Conservation (phyloP, 1,140 invertebrate genomes). For the Drepana arcuata region DNA sequence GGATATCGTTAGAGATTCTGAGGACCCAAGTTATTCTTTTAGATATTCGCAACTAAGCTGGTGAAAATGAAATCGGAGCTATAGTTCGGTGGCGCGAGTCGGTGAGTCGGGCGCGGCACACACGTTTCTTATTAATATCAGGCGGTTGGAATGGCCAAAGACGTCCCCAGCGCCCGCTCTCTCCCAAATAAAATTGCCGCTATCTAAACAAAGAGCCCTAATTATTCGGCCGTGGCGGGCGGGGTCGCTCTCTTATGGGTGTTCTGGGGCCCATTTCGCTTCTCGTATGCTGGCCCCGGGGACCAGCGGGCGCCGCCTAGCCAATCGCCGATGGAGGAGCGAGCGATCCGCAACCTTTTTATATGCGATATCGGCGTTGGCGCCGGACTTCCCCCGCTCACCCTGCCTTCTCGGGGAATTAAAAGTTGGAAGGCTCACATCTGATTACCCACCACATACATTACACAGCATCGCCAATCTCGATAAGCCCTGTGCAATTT, state of each 20-base stretch:
- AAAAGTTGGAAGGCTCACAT: slow-evolving; percentile 51
- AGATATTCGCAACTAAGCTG: too few species aligned
- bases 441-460: slow-evolving; percentile 52
- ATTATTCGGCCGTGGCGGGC: slow-evolving; percentile 73
- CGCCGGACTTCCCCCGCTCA: slow-evolving; percentile 38
- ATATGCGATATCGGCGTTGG: slow-evolving; percentile 56
- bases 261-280: slow-evolving; percentile 72
- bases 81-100: slow-evolving; percentile 6
- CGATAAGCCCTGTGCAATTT: slow-evolving; percentile 45
- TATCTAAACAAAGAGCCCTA: slow-evolving; percentile 75
- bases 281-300: slow-evolving; percentile 69
- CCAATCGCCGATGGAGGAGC: slow-evolving; percentile 67
- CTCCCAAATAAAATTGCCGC: slow-evolving; percentile 74
- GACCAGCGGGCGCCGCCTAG: slow-evolving; percentile 68
- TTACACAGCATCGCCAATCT: slow-evolving; percentile 38
- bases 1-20: too few species aligned
- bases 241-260: slow-evolving; percentile 72
- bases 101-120: slow-evolving; percentile 19
- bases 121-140: slow-evolving; percentile 69
- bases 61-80: slow-evolving; percentile 8
- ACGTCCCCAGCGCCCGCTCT: slow-evolving; percentile 64
- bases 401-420: slow-evolving; percentile 33
- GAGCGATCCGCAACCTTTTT: slow-evolving; percentile 70
- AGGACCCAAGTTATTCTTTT: too few species aligned
- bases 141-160: slow-evolving; percentile 62